phyloP scores from a whole-genome alignment of 2,113 vertebrate genomes.

The Galeopterus variegatus region DNA sequence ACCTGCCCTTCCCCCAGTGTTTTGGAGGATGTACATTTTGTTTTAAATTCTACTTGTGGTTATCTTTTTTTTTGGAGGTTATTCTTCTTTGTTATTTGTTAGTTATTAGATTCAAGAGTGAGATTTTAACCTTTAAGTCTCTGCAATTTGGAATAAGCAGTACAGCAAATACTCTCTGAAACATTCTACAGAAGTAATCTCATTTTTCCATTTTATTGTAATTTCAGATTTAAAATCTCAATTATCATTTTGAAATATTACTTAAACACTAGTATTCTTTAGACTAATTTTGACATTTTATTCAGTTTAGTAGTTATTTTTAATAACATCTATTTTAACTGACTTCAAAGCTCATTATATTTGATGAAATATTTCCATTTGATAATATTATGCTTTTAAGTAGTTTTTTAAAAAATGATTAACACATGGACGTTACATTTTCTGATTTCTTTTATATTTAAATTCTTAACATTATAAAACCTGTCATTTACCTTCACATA shows the following conservation, averaged over 20 bases:
- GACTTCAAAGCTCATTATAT: not conserved
- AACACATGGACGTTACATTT: not conserved
- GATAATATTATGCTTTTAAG: not conserved
- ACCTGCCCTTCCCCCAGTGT: not conserved
- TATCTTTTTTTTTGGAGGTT: not conserved
- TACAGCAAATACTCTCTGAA: not conserved
- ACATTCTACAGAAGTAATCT: not conserved
- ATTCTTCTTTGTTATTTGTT: not conserved
- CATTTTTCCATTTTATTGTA: not conserved
- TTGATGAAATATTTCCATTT: not conserved
- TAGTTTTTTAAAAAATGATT: not conserved
- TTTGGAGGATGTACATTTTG: not conserved
- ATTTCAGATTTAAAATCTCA: not conserved
- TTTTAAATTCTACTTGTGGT: not conserved
- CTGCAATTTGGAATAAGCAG: not conserved
- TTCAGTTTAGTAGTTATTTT: not conserved
- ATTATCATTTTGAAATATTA: constrained; percentile 29
- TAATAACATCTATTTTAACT: not conserved
- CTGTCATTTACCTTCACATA: not conserved
- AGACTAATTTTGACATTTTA: not conserved
- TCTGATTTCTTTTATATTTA: not conserved
- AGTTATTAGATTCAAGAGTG: not conserved
- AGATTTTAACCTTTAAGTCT: not conserved
- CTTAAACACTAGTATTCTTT: not conserved
- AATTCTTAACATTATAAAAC: not conserved